phyloP scores from a whole-genome alignment of 2,888 invertebrate genomes.

The Dryomyza anilis region DNA sequence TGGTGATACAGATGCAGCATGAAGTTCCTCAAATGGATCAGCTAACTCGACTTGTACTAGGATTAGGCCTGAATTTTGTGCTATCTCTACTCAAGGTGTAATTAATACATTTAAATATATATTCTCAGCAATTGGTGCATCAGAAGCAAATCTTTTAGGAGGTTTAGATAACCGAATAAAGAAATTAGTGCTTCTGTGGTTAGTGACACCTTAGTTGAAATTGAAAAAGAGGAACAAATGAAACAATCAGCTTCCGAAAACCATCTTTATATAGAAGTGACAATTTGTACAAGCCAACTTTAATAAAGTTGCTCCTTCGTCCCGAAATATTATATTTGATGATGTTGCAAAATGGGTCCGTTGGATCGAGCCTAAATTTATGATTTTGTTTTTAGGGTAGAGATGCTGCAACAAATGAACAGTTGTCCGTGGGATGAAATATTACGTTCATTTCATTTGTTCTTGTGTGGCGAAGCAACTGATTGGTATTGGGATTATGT shows the following conservation, averaged over 20 bases:
- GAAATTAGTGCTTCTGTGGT: background rate
- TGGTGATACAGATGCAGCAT: background rate
- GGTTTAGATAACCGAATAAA: background rate
- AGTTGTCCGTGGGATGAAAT: slow-evolving; percentile 17
- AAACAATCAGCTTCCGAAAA: no score
- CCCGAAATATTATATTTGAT: background rate
- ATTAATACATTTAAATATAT: background rate
- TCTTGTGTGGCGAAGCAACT: slow-evolving; percentile 4
- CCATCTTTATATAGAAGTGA: no score
- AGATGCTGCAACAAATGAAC: slow-evolving; percentile 2
- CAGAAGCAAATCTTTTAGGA: background rate
- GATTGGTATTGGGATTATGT: slow-evolving; percentile 23
- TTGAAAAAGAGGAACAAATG: background rate
- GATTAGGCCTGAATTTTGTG: background rate
- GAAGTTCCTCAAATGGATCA: background rate
- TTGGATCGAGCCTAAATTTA: no score
- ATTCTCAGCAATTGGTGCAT: background rate
- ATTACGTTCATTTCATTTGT: slow-evolving; percentile 6
- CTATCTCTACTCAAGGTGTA: background rate
- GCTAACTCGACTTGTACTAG: background rate
- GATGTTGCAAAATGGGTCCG: slow-evolving; percentile 17
- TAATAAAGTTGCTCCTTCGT: background rate
- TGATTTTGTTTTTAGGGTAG: no score
- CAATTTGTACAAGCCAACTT: background rate
- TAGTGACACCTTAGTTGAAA: background rate